Evolutionary conservation across 2,113 vertebrate genomes (phyloP).

Genomic region (Desmodus rotundus): DNA sequence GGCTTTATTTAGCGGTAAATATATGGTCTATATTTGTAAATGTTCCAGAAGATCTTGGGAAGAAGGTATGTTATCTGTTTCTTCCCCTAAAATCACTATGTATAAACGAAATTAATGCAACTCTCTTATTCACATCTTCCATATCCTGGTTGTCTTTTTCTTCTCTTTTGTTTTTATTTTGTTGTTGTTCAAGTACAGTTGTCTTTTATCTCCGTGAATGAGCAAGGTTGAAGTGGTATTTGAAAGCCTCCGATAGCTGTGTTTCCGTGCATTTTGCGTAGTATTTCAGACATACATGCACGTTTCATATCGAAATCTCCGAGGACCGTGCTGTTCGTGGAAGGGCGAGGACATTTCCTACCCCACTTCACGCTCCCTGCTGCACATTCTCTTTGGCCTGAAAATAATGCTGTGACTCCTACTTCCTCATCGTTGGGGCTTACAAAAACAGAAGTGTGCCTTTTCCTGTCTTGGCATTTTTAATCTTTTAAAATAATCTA

Average conservation of each 20-base stretch:
- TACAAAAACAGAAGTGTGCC: not conserved
- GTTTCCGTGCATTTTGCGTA: not conserved
- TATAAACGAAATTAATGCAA: not conserved
- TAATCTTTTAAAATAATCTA: conserved; percentile 3
- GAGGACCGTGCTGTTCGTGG: not conserved
- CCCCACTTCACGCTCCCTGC: not conserved
- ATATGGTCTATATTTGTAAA: not conserved
- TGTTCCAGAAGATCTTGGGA: not conserved
- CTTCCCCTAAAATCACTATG: not conserved
- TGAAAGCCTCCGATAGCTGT: not conserved
- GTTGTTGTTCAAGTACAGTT: not conserved
- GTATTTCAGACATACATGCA: not conserved
- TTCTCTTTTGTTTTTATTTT: not conserved
- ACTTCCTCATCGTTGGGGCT: not conserved
- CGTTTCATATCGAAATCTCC: not conserved
- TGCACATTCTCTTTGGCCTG: not conserved
- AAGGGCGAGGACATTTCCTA: not conserved
- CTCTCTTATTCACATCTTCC: not conserved
- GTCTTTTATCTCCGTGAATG: not conserved
- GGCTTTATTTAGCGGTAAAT: conserved; percentile 16
- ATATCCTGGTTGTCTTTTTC: not conserved
- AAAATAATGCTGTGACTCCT: not conserved
- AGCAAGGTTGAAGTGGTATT: not conserved
- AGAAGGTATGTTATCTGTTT: not conserved
- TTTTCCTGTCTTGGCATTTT: not conserved